Evolutionary conservation across 2,888 invertebrate species (phyloP).

Genomic region (Eupithecia subfuscata): DNA sequence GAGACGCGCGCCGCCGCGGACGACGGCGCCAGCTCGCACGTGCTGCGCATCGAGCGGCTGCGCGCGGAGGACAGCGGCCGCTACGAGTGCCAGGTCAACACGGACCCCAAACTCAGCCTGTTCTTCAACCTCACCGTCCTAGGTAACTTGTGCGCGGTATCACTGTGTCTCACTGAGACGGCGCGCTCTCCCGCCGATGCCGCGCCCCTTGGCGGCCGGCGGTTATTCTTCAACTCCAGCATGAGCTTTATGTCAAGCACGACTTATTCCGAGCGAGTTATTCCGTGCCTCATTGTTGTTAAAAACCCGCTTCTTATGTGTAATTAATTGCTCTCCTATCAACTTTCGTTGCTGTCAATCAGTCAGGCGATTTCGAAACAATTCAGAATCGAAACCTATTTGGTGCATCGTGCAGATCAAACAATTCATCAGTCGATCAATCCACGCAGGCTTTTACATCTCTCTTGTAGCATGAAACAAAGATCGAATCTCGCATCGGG

Average conservation of each 20-base stretch:
- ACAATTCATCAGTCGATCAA: constrained; percentile 28
- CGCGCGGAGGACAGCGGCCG: constrained; percentile 85
- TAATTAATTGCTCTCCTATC: background rate
- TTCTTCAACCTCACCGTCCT: constrained; percentile 86
- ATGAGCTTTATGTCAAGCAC: background rate
- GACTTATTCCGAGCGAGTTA: background rate
- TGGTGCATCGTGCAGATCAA: constrained; percentile 17
- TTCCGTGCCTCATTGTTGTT: background rate
- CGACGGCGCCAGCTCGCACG: constrained; percentile 78
- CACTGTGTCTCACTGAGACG: too few relatives aligned
- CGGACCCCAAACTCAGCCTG: constrained; percentile 89
- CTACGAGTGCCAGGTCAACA: constrained; percentile 90
- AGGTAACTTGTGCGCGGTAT: constrained; percentile 69
- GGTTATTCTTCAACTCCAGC: background rate
- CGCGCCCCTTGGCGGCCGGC: background rate
- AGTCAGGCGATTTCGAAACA: background rate
- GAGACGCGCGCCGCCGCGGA: constrained; percentile 66
- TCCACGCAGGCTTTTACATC: constrained; percentile 21
- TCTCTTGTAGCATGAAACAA: background rate
- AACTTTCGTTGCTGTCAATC: background rate
- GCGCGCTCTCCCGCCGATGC: too few relatives aligned
- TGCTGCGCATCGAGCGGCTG: constrained; percentile 85
- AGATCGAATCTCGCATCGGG: background rate
- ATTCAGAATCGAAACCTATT: constrained; percentile 1
- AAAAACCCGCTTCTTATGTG: background rate